A percentile compares a stretch with the other conserved stretches of the same genome.
These are phyloP conservation scores for Ailurus styani DNA, from an alignment of 2,113 vertebrate genomes.

Conservation along the genomic window DNA sequence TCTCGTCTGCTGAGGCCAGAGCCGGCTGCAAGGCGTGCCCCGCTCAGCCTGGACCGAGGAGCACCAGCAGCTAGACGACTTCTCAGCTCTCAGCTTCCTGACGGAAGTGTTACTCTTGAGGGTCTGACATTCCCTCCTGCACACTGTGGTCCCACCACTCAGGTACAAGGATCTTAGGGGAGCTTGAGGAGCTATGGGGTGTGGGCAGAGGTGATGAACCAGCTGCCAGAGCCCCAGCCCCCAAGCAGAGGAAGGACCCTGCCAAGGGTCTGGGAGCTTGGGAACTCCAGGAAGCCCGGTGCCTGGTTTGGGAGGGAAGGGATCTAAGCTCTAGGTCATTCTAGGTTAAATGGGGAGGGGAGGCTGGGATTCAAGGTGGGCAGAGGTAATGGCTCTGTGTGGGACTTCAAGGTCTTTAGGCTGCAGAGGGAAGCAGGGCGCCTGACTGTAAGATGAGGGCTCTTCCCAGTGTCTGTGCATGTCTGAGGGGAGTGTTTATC, in stretches of 20 bases:
- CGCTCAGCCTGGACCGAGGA: neutral
- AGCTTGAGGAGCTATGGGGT: neutral
- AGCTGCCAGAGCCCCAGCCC: neutral
- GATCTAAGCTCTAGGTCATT: neutral
- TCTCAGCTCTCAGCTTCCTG: neutral
- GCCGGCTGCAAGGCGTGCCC: neutral
- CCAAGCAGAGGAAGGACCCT: neutral
- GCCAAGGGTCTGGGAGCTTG: neutral
- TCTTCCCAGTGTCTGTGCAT: neutral
- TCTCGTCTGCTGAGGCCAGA: conserved; percentile 62
- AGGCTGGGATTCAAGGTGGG: neutral
- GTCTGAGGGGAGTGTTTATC: neutral
- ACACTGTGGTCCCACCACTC: neutral
- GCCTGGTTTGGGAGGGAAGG: neutral
- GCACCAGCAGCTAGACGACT: neutral
- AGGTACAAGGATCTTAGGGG: conserved; percentile 58
- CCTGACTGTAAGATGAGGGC: neutral
- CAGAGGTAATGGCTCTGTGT: neutral
- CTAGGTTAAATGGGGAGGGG: neutral
- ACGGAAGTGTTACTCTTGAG: conserved; percentile 35
- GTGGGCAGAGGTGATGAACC: neutral
- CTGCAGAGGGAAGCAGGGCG: neutral
- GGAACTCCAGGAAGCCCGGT: neutral
- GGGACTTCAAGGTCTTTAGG: neutral
- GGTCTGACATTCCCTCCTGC: neutral